These are phyloP conservation scores for Monomorium pharaonis DNA, from an alignment of 1,140 invertebrate genomes.

Conservation along the genomic window DNA sequence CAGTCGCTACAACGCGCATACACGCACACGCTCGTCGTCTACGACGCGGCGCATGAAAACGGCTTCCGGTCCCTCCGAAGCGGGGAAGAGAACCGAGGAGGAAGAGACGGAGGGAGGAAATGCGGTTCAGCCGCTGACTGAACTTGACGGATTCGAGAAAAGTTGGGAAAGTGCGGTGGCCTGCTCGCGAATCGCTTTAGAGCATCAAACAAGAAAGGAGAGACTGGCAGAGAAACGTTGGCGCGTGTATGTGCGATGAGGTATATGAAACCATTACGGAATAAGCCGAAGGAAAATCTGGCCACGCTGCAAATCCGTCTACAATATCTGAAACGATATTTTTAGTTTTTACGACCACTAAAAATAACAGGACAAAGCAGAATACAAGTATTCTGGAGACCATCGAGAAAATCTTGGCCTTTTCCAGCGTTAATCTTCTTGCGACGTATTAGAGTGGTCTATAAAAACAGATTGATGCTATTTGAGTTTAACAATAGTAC, in stretches of 20 bases:
- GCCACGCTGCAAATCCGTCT: not conserved
- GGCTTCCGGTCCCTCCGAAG: conserved; percentile 62
- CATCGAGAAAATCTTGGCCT: no score
- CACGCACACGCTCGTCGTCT: not conserved
- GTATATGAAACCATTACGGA: conserved; percentile 32
- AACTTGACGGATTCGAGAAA: conserved; percentile 81
- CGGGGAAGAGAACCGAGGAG: conserved; percentile 47
- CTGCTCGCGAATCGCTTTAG: conserved; percentile 68
- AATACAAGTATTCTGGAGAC: no score
- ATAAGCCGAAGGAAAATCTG: conserved; percentile 21
- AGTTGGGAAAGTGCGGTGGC: conserved; percentile 79
- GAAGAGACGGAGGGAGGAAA: conserved; percentile 72
- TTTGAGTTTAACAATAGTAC: no score
- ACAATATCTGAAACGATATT: not conserved
- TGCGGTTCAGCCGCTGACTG: conserved; percentile 76
- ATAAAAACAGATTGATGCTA: no score
- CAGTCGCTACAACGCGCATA: conserved; percentile 17
- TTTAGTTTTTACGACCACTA: not conserved
- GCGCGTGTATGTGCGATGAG: not conserved
- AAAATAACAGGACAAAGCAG: not conserved
- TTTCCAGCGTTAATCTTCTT: no score
- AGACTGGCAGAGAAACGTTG: conserved; percentile 2
- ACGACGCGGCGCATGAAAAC: conserved; percentile 8
- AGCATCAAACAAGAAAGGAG: conserved; percentile 32
- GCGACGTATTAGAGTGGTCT: no score